Base-by-base conservation (phyloP, 2,888 invertebrate species). In the Pyrochroa serraticornis region DNA sequence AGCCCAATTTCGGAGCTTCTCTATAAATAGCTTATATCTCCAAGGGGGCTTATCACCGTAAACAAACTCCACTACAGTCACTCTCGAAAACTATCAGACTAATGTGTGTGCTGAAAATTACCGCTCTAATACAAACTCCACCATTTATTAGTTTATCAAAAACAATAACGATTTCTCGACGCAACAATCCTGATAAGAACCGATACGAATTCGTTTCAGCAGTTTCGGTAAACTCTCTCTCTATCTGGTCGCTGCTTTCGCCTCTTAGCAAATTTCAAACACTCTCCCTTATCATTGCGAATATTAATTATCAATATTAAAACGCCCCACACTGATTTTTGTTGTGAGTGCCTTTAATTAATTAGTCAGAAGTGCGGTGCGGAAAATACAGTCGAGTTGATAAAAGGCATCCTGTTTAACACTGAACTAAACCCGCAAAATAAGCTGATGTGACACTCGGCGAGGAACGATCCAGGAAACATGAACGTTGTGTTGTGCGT, bases 351-450 rank as follows among this genome's bases (percentile, higher is more conserved):
- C 39, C 34, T 43, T 43, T 43, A 43, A 10, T 12, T 39, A 12
- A 10, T 39, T 51, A 42, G 37, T 32, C 37, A 42, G 45, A 22
- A 6, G 39, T 52, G 57, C 46, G 50, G 51, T 51, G 46, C 55
- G 36, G 42, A 57, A 31, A 43, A 43, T 33, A 51, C 46, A 35
- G 45, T 49, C 35, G 31, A 34, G 35, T 46, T 51, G 51, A 57
- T 57, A 50, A 46, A 50, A 57, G 31, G 51, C 51, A 46, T 57
- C 57, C 57, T 57, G 57, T 50, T 57, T 36, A 51, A 45, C 42
- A 49, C 39, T 41, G 54, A 36, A 14, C 44, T 32, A 34, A 44
- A 47, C 10, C 30, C 14, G 35, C 38, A 37, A 50, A 33, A 35
- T 13, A 22, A 22, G 38, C 45, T 50, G 50, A 45, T 45, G 45